Evolutionary conservation across 2,113 vertebrate genomes (phyloP).

Genomic region (Oryzias javanicus): DNA sequence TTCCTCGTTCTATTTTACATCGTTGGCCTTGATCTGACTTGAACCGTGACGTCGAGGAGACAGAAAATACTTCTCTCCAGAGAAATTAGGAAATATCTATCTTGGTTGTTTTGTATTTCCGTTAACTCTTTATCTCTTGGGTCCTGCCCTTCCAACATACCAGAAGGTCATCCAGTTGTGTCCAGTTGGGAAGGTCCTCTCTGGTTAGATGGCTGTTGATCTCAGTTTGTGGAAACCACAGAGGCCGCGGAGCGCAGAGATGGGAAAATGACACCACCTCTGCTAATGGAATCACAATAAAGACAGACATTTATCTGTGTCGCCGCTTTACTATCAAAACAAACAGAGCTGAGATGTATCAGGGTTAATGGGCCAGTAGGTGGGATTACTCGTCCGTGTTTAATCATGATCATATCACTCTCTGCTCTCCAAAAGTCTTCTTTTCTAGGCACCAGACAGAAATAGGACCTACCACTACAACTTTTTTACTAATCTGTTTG

Average conservation of each 20-base stretch:
- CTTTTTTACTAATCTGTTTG: no score
- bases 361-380: slow-evolving; percentile 47
- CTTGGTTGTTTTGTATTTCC: slow-evolving; percentile 26
- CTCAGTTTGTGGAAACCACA: slow-evolving; percentile 15
- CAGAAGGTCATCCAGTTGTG: slow-evolving; percentile 47
- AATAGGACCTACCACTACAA: neutral
- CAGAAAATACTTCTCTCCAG: slow-evolving; percentile 9
- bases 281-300: slow-evolving; percentile 59
- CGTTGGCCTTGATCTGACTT: slow-evolving; percentile 29
- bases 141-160: slow-evolving; percentile 38
- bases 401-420: slow-evolving; percentile 23
- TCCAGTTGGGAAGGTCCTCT: slow-evolving; percentile 23
- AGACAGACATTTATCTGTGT: slow-evolving; percentile 52
- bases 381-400: slow-evolving; percentile 29
- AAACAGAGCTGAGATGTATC: slow-evolving; percentile 41
- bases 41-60: slow-evolving; percentile 17
- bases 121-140: slow-evolving; percentile 29
- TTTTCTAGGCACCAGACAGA: slow-evolving; percentile 1
- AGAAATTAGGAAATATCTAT: slow-evolving; percentile 22
- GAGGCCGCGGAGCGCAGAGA: slow-evolving; percentile 21
- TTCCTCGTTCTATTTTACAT: neutral
- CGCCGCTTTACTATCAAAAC: slow-evolving; percentile 49
- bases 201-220: slow-evolving; percentile 12
- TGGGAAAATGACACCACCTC: slow-evolving; percentile 51
- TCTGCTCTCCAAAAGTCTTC: slow-evolving; percentile 4